phyloP scores from a whole-genome alignment of 2,797 vertebrate genomes.

The Vultur gryphus region DNA sequence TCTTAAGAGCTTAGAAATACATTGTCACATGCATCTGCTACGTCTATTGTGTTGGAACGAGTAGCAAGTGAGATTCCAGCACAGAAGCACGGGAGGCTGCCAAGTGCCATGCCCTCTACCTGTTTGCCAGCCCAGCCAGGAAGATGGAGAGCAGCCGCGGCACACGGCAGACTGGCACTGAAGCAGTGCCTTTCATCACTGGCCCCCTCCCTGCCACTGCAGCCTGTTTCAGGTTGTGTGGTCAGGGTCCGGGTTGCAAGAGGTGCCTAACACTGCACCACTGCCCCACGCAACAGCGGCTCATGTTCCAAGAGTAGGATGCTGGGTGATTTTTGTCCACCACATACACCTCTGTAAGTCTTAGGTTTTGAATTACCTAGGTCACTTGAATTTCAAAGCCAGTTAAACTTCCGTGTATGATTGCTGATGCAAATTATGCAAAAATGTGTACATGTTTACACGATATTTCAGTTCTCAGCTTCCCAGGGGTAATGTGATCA shows the following conservation, averaged over 20 bases:
- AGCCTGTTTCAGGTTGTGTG: neutral
- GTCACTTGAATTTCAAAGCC: neutral
- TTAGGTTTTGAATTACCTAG: neutral
- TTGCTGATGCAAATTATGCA: neutral
- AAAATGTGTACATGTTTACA: neutral
- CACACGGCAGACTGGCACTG: neutral
- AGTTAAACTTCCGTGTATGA: neutral
- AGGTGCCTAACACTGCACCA: fast-evolving
- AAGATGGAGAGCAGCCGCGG: neutral
- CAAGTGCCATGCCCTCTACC: neutral
- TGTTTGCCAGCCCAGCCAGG: neutral
- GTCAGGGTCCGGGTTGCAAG: fast-evolving
- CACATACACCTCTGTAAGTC: neutral
- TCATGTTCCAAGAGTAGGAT: neutral
- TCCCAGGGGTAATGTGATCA: neutral
- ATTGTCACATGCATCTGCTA: neutral
- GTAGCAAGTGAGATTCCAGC: neutral
- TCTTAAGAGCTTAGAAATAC: neutral
- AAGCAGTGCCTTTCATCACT: neutral
- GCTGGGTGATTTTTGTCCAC: neutral
- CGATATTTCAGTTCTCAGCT: neutral
- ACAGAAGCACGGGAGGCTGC: neutral
- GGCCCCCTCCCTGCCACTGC: fast-evolving
- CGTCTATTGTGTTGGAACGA: fast-evolving
- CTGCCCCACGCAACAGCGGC: neutral